phyloP scores from a whole-genome alignment of 2,797 vertebrate species.

The Crypturellus tataupa region DNA sequence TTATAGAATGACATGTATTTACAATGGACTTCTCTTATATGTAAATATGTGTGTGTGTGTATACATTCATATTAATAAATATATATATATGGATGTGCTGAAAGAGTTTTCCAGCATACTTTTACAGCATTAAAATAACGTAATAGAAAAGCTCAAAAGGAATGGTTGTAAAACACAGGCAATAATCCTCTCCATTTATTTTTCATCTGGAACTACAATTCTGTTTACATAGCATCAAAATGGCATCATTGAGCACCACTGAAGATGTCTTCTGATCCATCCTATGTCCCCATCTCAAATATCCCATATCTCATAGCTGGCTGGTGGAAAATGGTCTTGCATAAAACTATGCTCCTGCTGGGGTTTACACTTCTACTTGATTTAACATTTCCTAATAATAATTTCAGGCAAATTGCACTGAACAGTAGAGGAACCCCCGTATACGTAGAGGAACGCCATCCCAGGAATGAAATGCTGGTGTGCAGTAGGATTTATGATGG shows the following conservation, averaged over 20 bases:
- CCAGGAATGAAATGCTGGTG: conserved; percentile 33
- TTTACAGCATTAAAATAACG: conserved; percentile 12
- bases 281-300: neutral
- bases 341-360: neutral
- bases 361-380: conserved; percentile 26
- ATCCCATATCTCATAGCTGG: neutral
- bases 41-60: neutral
- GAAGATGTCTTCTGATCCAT: neutral
- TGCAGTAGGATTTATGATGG: conserved; percentile 62
- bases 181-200: neutral
- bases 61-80: neutral
- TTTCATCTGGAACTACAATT: neutral
- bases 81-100: neutral
- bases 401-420: conserved; percentile 28
- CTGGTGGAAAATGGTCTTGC: conserved; percentile 2
- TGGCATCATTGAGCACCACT: neutral
- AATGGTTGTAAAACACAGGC: neutral
- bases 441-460: neutral
- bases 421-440: neutral
- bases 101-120: neutral
- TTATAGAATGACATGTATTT: conserved; percentile 49
- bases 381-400: conserved; percentile 63
- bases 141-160: neutral
- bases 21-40: neutral
- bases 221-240: conserved; percentile 8